These are phyloP conservation scores for Grammomys dolichurus DNA, from an alignment of 2,113 vertebrate species.

Conservation along the genomic window DNA sequence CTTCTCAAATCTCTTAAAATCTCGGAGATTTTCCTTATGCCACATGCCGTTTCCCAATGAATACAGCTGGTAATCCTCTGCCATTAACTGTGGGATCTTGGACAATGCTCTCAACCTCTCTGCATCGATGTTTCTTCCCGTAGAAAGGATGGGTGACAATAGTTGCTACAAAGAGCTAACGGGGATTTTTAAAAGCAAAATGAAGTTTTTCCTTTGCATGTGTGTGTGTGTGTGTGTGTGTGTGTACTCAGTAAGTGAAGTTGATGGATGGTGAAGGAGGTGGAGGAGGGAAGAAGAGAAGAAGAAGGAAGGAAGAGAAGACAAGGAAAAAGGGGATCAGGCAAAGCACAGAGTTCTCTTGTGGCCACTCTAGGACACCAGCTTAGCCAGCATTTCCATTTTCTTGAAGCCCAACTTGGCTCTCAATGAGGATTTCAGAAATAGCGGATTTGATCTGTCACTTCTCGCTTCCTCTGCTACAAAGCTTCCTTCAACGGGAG, in stretches of 20 bases:
- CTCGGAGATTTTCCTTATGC: neutral
- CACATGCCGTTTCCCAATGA: neutral
- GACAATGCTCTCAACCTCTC: neutral
- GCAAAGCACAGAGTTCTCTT: neutral
- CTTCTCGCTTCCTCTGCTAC: neutral
- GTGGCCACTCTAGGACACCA: too few species aligned
- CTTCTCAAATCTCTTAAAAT: neutral
- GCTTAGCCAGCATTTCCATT: neutral
- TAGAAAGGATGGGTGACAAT: neutral
- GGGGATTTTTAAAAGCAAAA: neutral
- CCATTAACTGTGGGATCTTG: neutral
- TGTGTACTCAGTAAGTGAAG: neutral
- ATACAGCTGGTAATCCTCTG: neutral
- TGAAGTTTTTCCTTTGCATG: neutral
- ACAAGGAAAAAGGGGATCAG: rapidly evolving
- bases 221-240: neutral
- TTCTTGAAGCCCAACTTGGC: neutral
- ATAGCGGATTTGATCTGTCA: neutral
- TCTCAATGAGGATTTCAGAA: neutral
- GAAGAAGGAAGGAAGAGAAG: rapidly evolving
- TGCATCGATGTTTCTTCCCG: neutral
- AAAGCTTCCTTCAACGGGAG: conserved; percentile 20
- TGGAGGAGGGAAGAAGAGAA: rapidly evolving
- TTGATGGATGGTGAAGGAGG: neutral
- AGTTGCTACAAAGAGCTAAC: neutral